These are phyloP conservation scores for Alouatta palliata DNA, from an alignment of 2,113 vertebrate species.

Conservation along the genomic window DNA sequence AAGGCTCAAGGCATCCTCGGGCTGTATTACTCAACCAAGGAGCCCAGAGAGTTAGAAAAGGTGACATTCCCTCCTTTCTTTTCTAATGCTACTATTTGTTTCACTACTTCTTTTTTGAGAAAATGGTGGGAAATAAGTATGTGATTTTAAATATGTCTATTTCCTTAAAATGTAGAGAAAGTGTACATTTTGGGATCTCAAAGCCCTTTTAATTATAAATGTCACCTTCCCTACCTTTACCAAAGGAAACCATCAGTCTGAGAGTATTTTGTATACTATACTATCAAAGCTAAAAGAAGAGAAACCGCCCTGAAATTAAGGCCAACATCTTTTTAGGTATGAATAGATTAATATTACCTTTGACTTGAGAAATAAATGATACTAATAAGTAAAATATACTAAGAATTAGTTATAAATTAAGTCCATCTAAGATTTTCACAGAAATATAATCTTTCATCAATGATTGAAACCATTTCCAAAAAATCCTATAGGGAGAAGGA, in stretches of 20 bases:
- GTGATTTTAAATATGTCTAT: not conserved
- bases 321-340: not conserved
- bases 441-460: not conserved
- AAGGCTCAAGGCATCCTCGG: constrained; percentile 88
- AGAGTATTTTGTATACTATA: not conserved
- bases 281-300: not conserved
- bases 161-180: constrained; percentile 10
- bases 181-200: not conserved
- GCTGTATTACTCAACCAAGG: constrained; percentile 85
- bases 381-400: not conserved
- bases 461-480: not conserved
- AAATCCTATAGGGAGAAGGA: not conserved
- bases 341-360: not conserved
- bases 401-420: not conserved
- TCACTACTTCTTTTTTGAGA: not conserved
- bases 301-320: not conserved
- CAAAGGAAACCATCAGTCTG: not conserved
- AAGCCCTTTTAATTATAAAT: not conserved
- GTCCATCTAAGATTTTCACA: not conserved
- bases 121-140: not conserved
- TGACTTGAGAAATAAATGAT: not conserved
- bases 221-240: not conserved
- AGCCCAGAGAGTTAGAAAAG: constrained; percentile 85
- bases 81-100: not conserved
- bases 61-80: constrained; percentile 67